Evolutionary conservation across 2,113 vertebrate species (phyloP).

Genomic region (Poeciliopsis retropinna): DNA sequence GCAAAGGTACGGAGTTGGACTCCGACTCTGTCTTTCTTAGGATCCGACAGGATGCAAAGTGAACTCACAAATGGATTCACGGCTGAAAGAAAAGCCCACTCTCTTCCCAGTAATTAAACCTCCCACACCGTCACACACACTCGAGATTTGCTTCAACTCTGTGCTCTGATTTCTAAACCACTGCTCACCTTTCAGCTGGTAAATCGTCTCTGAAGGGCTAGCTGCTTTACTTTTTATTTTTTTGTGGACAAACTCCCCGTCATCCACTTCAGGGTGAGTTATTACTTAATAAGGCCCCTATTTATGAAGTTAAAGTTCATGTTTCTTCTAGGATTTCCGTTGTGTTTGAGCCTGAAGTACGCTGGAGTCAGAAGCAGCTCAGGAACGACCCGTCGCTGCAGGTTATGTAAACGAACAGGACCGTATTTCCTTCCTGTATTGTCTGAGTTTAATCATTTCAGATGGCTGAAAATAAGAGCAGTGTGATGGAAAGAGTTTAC

Average conservation of each 20-base stretch:
- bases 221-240: conserved; percentile 2
- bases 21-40: conserved; percentile 52
- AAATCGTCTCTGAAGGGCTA: not conserved
- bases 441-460: not conserved
- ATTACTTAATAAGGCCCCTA: not conserved
- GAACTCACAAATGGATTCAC: conserved; percentile 57
- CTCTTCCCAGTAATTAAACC: conserved; percentile 48
- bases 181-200: not conserved
- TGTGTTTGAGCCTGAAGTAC: no score
- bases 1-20: not conserved
- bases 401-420: not conserved
- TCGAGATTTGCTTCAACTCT: not conserved
- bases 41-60: conserved; percentile 11
- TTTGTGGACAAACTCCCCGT: not conserved
- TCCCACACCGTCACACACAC: conserved; percentile 35
- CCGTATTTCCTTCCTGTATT: not conserved
- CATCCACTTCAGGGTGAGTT: not conserved
- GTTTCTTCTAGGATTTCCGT: not conserved
- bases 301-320: not conserved
- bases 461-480: not conserved
- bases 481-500: no score
- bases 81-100: conserved; percentile 40
- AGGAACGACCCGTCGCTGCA: not conserved
- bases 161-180: not conserved
- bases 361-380: not conserved